These are phyloP conservation scores for Calonectris borealis DNA, from an alignment of 2,113 vertebrate genomes.

Conservation along the genomic window DNA sequence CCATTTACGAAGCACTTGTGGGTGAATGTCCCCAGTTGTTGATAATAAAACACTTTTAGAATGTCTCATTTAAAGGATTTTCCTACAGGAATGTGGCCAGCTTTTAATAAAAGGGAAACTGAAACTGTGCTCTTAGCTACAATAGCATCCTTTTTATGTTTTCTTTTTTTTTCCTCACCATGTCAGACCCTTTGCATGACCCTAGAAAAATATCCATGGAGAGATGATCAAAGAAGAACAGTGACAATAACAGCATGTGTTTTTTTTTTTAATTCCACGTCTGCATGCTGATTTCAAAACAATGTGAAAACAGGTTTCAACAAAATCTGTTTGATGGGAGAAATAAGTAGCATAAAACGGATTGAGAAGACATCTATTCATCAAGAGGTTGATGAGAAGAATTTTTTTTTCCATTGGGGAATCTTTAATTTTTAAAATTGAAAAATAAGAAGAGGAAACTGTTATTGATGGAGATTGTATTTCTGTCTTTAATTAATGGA, in stretches of 20 bases:
- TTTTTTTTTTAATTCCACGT: not conserved
- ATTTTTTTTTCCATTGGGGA: not conserved
- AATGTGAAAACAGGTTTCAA: not conserved
- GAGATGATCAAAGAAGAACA: not conserved
- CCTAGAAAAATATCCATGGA: not conserved
- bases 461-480: not conserved
- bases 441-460: slow-evolving; percentile 2
- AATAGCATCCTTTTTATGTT: not conserved
- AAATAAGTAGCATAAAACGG: not conserved
- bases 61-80: not conserved
- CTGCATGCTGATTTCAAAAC: not conserved
- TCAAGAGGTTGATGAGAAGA: not conserved
- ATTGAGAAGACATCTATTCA: not conserved
- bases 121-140: not conserved
- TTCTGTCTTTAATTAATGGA: not conserved
- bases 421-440: not conserved
- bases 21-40: not conserved
- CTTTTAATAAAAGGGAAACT: not conserved
- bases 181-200: not conserved
- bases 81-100: not conserved
- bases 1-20: not conserved
- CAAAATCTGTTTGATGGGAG: not conserved
- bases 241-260: not conserved
- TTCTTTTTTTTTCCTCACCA: not conserved
- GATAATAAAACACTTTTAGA: not conserved